Evolutionary conservation across 1,140 invertebrate genomes (phyloP).

Genomic region (Pygmarrhopalites habei): DNA sequence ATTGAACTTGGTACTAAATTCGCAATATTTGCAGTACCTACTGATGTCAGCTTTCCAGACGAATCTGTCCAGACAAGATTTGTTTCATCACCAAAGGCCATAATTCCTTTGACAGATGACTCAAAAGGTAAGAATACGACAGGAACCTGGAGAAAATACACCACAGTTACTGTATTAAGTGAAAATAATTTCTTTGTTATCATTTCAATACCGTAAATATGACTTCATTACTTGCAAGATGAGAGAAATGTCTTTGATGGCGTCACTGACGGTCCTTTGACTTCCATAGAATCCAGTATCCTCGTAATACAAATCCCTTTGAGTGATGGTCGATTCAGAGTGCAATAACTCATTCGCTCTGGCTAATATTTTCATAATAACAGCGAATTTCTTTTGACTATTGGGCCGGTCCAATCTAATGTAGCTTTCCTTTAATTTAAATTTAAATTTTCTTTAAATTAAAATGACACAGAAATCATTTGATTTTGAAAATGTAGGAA

Average conservation of each 20-base stretch:
- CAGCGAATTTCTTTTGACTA: slow-evolving; percentile 4
- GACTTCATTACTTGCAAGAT: background rate
- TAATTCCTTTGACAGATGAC: slow-evolving; percentile 8
- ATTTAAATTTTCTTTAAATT: too few relatives aligned
- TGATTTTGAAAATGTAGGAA: too few relatives aligned
- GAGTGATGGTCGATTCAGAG: background rate
- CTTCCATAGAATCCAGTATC: background rate
- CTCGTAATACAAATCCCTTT: slow-evolving; percentile 25
- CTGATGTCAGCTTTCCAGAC: too few relatives aligned
- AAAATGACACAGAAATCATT: too few relatives aligned
- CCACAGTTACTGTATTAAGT: too few relatives aligned
- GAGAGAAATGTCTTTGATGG: background rate
- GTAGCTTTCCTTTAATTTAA: too few relatives aligned
- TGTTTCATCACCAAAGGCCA: too few relatives aligned
- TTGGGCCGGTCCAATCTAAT: too few relatives aligned
- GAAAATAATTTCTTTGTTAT: background rate
- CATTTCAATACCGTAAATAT: background rate
- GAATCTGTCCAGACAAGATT: too few relatives aligned
- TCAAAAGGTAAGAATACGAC: background rate
- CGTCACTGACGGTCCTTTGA: background rate
- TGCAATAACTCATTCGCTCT: background rate
- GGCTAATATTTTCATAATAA: background rate
- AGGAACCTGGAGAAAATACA: background rate
- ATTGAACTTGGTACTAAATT: too few relatives aligned
- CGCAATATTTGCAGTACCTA: too few relatives aligned